Evolutionary conservation across 2,888 invertebrate genomes (phyloP), one percentile per base, ranked within the genome.

Genomic region (Strigamia crassipes): DNA sequence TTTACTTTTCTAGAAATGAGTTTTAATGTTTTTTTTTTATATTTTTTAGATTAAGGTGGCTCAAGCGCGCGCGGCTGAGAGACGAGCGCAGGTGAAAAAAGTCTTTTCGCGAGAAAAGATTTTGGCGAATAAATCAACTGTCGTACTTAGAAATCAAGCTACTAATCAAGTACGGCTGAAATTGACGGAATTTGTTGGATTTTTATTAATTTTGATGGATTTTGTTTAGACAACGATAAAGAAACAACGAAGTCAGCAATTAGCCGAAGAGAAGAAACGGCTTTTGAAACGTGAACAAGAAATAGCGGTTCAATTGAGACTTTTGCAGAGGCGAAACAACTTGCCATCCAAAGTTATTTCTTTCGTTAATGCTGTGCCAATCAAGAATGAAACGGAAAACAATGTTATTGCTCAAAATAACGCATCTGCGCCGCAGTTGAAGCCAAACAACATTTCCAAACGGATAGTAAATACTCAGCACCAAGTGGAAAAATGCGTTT

Each of bases 241-340:
- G 15, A 78, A 41, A 31, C 51, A 42, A 46, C 21, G 80, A 51
- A 46, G 23, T 18, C 38, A 82, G 13, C 27, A 81, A 66, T 18
- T 81, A 21, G 66, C 79, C 6, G 51, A 78, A 21, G 82, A 82
- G 41, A 83, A 81, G 27, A 61, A 78, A 23, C 73, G 78, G 21
- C 82, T 83, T 18, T 79, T 82, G 27, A 38, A 82, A 56, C 61
- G 83, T 81, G 80, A 80, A n/a, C 51, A 82, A 9, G 83, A 82
- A 51, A 78, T 82, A 27, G 81, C 82, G n/a, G 34, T 56, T 12
- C 83, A 83, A 78, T 18, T 83, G 15, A 15, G 56, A 9, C 42
- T 66, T 9, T 56, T 83, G n/a, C 81, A 82, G 12, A 73, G n/a
- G 1, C 27, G 12, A 4, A 73, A 73, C 4, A 23, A 31, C 21